Base-by-base conservation (phyloP, 2,113 vertebrate genomes). In the Piaya cayana region DNA sequence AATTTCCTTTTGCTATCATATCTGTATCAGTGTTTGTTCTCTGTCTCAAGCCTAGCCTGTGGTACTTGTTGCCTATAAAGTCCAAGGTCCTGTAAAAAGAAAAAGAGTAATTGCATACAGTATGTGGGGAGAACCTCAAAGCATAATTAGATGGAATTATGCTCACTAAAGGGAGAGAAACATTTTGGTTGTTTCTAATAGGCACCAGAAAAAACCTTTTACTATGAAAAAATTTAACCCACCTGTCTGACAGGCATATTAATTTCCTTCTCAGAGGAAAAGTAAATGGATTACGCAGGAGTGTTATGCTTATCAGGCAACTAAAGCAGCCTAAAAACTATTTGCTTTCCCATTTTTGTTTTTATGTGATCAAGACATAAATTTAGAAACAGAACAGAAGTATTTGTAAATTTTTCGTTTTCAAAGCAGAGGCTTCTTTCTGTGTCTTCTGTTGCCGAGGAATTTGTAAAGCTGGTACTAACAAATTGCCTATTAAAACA, bases 261-360 rank as follows among this genome's bases (percentile, higher is more conserved):
- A 4, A 96, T 96, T 95, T 95, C 68, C 83, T 93, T 88, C 82
- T 88, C 60, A 55, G 21, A 55, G 49, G 70, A 94, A 81, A 95
- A 92, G n/a, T 75, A 79, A 92, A 80, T 88, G 78, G 92, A 91
- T 92, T 96, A 85, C 45, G 30, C 36, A 71, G 67, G 80, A 95
- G 75, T 96, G 95, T 95, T 93, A 86, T 94, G 94, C 34, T 84
- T 94, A 95, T 96, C 87, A 92, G 89, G 91, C 34, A 93, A 85
- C 59, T 88, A 88, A 90, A 37, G 34, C 47, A 93, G 34, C 8
- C 82, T 47, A 94, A 74, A 95, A 63, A n/a, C 7, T 76, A 67
- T 52, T 86, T 68, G 25, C 94, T 94, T 95, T 78, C 30, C 29
- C 18, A 64, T 93, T 82, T 88, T 37, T 95, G 20, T 91, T 93